A percentile compares a stretch with the other conserved stretches of the same genome.
phyloP scores from a whole-genome alignment of 1,140 invertebrate species.

The Telenomus remus region DNA sequence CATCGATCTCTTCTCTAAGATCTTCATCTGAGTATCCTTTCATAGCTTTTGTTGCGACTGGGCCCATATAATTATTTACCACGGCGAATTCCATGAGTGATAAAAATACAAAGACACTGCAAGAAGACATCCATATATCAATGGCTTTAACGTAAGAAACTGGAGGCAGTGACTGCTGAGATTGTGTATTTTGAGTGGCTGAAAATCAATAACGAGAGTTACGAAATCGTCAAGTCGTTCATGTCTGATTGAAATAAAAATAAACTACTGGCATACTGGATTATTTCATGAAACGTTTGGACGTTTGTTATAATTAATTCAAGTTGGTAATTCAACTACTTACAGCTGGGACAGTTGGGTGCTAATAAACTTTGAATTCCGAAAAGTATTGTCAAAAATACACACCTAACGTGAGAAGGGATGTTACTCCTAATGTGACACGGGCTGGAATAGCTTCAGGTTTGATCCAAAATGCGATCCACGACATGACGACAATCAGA shows the following conservation, averaged over 20 bases:
- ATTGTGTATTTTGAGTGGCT: slow-evolving; percentile 93
- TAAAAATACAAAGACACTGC: slow-evolving; percentile 94
- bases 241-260: slow-evolving; percentile 4
- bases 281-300: too few species aligned
- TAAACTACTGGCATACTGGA: not conserved
- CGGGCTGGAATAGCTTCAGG: slow-evolving; percentile 90
- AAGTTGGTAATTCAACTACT: not conserved
- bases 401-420: slow-evolving; percentile 85
- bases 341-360: not conserved
- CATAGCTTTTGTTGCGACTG: slow-evolving; percentile 90
- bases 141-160: slow-evolving; percentile 94
- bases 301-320: not conserved
- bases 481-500: slow-evolving; percentile 93
- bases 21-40: slow-evolving; percentile 93
- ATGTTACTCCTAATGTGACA: slow-evolving; percentile 88
- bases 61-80: slow-evolving; percentile 94
- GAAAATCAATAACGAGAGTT: slow-evolving; percentile 47
- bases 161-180: slow-evolving; percentile 91
- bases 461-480: slow-evolving; percentile 96
- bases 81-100: slow-evolving; percentile 94
- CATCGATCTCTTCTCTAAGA: slow-evolving; percentile 82
- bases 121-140: slow-evolving; percentile 95
- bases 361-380: not conserved
- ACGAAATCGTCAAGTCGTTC: too few species aligned
- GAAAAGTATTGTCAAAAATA: slow-evolving; percentile 15